A percentile compares a stretch with the other conserved stretches of the same genome.
Evolutionary conservation across 2,888 invertebrate species (phyloP).

Genomic region (Watsonalla cultraria): DNA sequence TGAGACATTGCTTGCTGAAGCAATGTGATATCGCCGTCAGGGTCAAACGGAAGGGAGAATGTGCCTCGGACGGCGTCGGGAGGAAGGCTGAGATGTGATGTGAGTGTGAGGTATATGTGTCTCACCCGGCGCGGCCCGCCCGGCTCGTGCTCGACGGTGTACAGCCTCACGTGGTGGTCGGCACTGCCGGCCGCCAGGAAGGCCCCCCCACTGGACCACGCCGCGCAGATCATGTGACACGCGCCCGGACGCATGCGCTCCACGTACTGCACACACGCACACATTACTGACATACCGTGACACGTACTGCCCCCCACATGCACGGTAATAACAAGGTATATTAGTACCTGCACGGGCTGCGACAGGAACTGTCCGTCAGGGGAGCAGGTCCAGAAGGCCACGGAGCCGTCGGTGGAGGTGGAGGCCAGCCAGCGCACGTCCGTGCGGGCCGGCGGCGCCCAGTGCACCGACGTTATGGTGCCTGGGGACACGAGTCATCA

Average conservation of each 20-base stretch:
- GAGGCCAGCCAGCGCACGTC: conserved; percentile 92
- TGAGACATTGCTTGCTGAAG: no score
- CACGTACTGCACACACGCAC: conserved; percentile 88
- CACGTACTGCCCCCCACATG: conserved; percentile 37
- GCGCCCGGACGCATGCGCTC: conserved; percentile 94
- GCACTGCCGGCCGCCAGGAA: conserved; percentile 94
- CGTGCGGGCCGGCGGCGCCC: conserved; percentile 91
- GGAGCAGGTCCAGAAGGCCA: conserved; percentile 95
- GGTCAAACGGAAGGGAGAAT: no score
- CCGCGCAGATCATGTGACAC: conserved; percentile 95
- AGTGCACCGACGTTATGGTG: conserved; percentile 81
- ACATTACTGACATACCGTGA: no score
- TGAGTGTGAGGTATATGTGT: not conserved
- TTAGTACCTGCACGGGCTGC: conserved; percentile 85
- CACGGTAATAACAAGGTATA: not conserved
- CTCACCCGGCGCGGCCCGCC: conserved; percentile 71
- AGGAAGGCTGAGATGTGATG: no score
- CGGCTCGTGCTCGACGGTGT: conserved; percentile 82
- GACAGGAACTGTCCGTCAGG: conserved; percentile 70
- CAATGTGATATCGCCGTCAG: no score
- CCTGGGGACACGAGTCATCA: conserved; percentile 41
- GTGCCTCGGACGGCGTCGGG: no score
- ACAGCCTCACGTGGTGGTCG: conserved; percentile 96
- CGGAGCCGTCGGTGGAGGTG: conserved; percentile 97
- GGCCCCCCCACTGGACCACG: conserved; percentile 76